Base-by-base conservation (phyloP, 2,797 vertebrate genomes). In the Sibirionetta formosa region DNA sequence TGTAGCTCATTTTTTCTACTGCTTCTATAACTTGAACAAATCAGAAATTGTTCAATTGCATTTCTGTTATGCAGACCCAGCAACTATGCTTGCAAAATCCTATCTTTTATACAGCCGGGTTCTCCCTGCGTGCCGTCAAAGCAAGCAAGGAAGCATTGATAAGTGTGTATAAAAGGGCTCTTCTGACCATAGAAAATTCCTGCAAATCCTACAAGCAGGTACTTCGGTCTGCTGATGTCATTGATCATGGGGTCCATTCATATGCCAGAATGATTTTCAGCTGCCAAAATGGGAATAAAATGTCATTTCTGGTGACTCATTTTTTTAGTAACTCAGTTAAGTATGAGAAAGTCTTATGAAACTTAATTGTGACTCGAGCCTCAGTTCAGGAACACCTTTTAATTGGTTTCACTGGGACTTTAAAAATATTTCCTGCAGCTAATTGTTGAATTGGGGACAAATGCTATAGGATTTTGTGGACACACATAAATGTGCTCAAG, bases 331-430 rank as follows among this genome's bases (percentile, higher is more conserved):
- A 69, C 58, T 91, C 58, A 73, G 69, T 63, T 2, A 0, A 66
- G 16, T 64, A 40, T 50, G 63, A 75, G 53, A 66, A 92, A 84
- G 35, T 70, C 76, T 54, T 75, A 66, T 9, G 68, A 81, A 95
- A 84, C 80, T 76, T 90, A 90, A 86, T 88, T 93, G 73, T 96
- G 87, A 86, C 77, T 91, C 1, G 2, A 93, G 56, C n/a, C 33
- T 72, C 42, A 51, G 73, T 84, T 94, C 77, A 79, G 73, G 82
- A 91, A 15, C 46, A 90, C 82, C 89, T 91, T 93, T 95, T 96
- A 96, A 93, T 96, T 96, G 85, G 80, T 96, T 97, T 95, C 94
- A 88, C 40, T 91, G 92, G 92, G 95, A 95, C 82, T 91, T 95
- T 54, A 86, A 33, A 93, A 91, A 87, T 90, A 66, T 75, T 78